Percentiles rank a stretch among this genome's conserved stretches.
These are phyloP conservation scores for Lucinisca nassula DNA, from an alignment of 2,888 invertebrate genomes.

Conservation along the genomic window DNA sequence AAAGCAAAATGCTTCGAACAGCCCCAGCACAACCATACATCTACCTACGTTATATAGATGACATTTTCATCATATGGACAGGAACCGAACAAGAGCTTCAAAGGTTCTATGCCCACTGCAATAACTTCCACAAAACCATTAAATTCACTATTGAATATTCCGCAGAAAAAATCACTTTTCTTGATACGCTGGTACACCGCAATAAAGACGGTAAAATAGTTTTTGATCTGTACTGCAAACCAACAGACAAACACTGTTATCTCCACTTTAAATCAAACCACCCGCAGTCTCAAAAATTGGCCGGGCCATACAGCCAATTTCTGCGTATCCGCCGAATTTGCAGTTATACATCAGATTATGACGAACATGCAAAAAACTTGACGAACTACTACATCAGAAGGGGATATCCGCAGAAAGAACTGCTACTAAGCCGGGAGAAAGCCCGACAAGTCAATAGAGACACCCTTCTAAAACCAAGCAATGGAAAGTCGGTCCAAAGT, in stretches of 20 bases:
- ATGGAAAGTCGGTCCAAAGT: neutral
- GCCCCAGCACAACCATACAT: slow-evolving; percentile 13
- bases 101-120: neutral
- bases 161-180: neutral
- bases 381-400: neutral
- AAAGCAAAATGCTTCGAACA: slow-evolving; percentile 10
- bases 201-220: neutral
- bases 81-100: neutral
- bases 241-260: slow-evolving; percentile 20
- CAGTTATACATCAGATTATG: neutral
- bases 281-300: neutral
- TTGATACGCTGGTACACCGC: neutral
- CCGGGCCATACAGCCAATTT: slow-evolving; percentile 9
- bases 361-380: neutral
- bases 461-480: neutral
- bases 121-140: slow-evolving; percentile 21
- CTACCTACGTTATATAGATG: slow-evolving; percentile 54
- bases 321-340: neutral
- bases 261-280: neutral
- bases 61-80: slow-evolving; percentile 56
- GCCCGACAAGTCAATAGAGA: neutral
- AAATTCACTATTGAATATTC: slow-evolving; percentile 24
- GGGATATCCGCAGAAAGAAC: neutral
- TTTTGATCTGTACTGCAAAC: slow-evolving; percentile 11
- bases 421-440: neutral